Percentiles rank a stretch among this genome's conserved stretches.
These are phyloP conservation scores for Eubucco bourcierii DNA, from an alignment of 2,113 vertebrate genomes.

Conservation along the genomic window DNA sequence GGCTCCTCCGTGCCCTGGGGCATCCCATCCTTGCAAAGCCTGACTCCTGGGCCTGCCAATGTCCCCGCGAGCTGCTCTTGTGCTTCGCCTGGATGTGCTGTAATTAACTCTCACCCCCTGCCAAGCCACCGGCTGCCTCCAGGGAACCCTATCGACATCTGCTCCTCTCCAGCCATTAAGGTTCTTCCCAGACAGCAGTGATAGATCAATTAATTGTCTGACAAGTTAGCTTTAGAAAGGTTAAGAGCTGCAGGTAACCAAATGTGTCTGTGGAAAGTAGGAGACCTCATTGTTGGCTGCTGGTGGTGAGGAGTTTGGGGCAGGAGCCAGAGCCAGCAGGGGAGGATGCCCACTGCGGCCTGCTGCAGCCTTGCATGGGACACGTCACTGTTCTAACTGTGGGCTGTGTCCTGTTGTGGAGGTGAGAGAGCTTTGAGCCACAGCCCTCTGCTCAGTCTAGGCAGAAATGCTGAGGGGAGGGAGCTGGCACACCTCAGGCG, in stretches of 20 bases:
- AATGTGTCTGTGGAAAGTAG: background rate
- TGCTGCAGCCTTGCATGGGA: background rate
- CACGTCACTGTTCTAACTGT: background rate
- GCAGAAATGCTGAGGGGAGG: background rate
- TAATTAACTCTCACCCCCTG: background rate
- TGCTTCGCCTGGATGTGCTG: background rate
- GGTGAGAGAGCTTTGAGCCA: background rate
- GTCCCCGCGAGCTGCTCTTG: background rate
- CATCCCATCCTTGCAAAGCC: background rate
- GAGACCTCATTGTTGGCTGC: background rate
- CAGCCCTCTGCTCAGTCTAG: background rate
- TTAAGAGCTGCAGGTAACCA: background rate
- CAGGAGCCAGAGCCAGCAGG: background rate
- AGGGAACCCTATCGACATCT: slow-evolving; percentile 23
- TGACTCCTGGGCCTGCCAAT: background rate
- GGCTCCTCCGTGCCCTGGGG: background rate
- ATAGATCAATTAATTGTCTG: slow-evolving; percentile 51
- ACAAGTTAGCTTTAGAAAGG: slow-evolving; percentile 12
- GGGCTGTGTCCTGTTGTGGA: background rate
- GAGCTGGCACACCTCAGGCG: background rate
- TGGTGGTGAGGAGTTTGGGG: background rate
- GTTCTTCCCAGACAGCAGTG: background rate
- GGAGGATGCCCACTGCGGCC: background rate
- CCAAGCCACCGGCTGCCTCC: slow-evolving; percentile 33
- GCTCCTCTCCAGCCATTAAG: slow-evolving; percentile 21